phyloP scores from a whole-genome alignment of 2,113 vertebrate species.

The Anser cygnoides region DNA sequence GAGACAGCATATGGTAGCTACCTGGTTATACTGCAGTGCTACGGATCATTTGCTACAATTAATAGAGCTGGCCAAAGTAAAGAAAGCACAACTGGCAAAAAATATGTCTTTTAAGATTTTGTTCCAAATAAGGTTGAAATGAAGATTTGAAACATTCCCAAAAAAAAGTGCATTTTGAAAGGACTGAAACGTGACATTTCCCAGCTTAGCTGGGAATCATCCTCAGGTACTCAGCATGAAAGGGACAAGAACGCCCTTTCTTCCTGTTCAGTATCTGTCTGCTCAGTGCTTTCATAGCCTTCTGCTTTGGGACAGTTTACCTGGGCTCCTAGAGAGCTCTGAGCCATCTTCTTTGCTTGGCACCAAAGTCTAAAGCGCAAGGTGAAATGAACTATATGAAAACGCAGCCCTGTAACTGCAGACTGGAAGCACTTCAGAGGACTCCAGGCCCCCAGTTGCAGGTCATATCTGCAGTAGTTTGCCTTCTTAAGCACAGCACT shows the following conservation, averaged over 20 bases:
- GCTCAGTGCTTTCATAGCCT: background rate
- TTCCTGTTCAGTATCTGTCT: background rate
- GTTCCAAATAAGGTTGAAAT: background rate
- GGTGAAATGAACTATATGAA: background rate
- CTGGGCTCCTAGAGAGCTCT: background rate
- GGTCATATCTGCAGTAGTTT: fast-evolving
- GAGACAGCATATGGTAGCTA: background rate
- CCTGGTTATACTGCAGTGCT: background rate
- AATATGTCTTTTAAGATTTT: background rate
- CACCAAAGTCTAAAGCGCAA: background rate
- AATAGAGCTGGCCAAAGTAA: background rate
- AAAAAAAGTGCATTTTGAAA: background rate
- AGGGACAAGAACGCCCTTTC: background rate
- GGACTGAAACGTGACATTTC: background rate
- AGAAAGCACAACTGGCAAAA: background rate
- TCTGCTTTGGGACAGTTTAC: background rate
- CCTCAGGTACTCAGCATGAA: background rate
- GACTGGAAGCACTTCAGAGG: background rate
- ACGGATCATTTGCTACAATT: background rate
- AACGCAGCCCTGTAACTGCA: background rate
- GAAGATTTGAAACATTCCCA: background rate
- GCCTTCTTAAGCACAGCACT: background rate
- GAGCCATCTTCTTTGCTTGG: background rate
- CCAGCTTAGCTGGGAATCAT: background rate
- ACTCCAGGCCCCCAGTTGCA: background rate